Percentiles rank a stretch among this genome's conserved stretches.
These are phyloP conservation scores for Ctenopoma multispine DNA, from an alignment of 2,797 vertebrate genomes.

Conservation along the genomic window DNA sequence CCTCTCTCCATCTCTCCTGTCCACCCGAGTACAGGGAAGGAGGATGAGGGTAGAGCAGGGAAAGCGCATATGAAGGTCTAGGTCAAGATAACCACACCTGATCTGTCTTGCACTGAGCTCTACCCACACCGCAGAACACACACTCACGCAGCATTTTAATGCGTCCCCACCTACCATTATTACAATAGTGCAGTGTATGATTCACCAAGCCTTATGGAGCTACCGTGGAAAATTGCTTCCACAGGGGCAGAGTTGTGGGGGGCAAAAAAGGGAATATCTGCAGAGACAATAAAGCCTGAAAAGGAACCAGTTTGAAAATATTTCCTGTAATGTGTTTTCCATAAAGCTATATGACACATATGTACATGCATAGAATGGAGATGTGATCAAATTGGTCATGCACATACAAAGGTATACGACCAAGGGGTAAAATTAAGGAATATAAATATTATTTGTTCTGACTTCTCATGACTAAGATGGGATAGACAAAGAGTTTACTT, in stretches of 20 bases:
- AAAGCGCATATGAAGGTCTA: slow-evolving; percentile 58
- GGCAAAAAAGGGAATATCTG: slow-evolving; percentile 50
- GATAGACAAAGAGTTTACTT: slow-evolving; percentile 57
- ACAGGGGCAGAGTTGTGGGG: slow-evolving; percentile 44
- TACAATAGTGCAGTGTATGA: slow-evolving; percentile 64
- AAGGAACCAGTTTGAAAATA: slow-evolving; percentile 73
- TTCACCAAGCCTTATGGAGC: slow-evolving; percentile 61
- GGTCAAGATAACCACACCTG: slow-evolving; percentile 69
- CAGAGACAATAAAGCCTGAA: slow-evolving; percentile 64
- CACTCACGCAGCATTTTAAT: slow-evolving; percentile 73
- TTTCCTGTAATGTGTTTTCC: slow-evolving; percentile 58
- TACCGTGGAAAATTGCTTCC: slow-evolving; percentile 72
- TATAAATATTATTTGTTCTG: slow-evolving; percentile 39
- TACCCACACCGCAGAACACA: slow-evolving; percentile 52
- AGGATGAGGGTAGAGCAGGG: slow-evolving; percentile 48
- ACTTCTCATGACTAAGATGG: slow-evolving; percentile 52
- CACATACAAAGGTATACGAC: slow-evolving; percentile 10
- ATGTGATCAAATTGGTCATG: slow-evolving; percentile 45
- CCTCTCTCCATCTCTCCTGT: background rate
- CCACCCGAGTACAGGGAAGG: slow-evolving; percentile 5
- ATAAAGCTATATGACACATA: slow-evolving; percentile 48
- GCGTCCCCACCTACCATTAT: slow-evolving; percentile 52
- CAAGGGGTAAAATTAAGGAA: slow-evolving; percentile 26
- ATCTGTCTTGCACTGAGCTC: slow-evolving; percentile 65
- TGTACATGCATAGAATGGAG: slow-evolving; percentile 34